Base-by-base conservation (phyloP, 2,797 vertebrate species). In the Stomatorhinus walkeri region DNA sequence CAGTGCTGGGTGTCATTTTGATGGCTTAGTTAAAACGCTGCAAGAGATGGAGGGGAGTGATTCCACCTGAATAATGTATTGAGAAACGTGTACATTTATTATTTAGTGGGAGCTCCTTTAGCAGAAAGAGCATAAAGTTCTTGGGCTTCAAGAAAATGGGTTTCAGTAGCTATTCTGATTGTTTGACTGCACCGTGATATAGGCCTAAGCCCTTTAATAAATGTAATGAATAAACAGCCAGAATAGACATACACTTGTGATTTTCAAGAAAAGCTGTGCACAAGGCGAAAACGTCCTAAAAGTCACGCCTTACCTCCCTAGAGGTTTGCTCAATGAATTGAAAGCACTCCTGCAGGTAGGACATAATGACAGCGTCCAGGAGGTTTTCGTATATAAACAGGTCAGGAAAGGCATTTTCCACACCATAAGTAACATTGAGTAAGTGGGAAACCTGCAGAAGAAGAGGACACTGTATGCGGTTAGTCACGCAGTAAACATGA, bases 361-460 rank as follows among this genome's bases (percentile, higher is more conserved):
- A 96, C 0, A 94, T 93, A 91, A 99, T 96, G 91, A 96, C 93
- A 0, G 97, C 97, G 88, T 99, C 98, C 2, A 98, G 98, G 10
- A 99, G 92, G 92, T 99, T 97, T 93, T 97, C 97, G 91, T 98
- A 99, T 9, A 91, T 91, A 88, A 98, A 94, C 91, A 95, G 95
- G 93, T 95, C 19, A 1, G 96, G 95, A 91, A 98, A 97, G 91
- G 93, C 90, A 91, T 99, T 98, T 89, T 95, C 91, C 84, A 99
- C 97, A 91, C 98, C 97, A 0, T 95, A 97, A 1, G 98, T 97
- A 90, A 99, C 97, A 87, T 98, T 99, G 46, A 99, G 94, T 91
- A 99, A 92, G 22, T 99, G 98, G 90, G 98, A 97, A 91, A 99
- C 97, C 98, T 99, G 91, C 72, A 93, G 93, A 56, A 83, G 64